Evolutionary conservation across 2,888 invertebrate genomes (phyloP).

Genomic region (Maniola hyperantus): DNA sequence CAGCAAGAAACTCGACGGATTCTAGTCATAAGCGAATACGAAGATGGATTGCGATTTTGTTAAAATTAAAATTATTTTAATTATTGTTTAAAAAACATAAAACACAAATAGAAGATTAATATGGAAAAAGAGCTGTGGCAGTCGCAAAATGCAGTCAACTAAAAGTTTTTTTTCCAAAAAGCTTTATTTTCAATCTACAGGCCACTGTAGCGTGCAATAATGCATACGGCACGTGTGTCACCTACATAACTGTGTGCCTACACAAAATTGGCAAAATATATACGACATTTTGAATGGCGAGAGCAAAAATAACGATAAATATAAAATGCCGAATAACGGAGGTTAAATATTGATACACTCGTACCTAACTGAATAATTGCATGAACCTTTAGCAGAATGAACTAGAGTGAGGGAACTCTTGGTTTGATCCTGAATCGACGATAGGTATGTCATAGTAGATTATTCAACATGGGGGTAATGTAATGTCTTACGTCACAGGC

Average conservation of each 20-base stretch:
- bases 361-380: too few relatives aligned
- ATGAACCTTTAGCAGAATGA: too few relatives aligned
- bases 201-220: constrained; percentile 30
- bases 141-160: constrained; percentile 21
- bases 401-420: too few relatives aligned
- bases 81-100: not conserved
- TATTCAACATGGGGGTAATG: too few relatives aligned
- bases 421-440: too few relatives aligned
- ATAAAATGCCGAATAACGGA: not conserved
- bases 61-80: too few relatives aligned
- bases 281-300: not conserved
- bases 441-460: too few relatives aligned
- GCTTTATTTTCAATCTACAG: constrained; percentile 33
- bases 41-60: too few relatives aligned
- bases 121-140: not conserved
- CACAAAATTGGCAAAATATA: constrained; percentile 17
- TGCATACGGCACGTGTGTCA: constrained; percentile 27
- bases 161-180: constrained; percentile 26
- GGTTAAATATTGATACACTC: not conserved
- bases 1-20: too few relatives aligned
- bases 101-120: not conserved
- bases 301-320: constrained; percentile 1
- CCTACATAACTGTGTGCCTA: constrained; percentile 28
- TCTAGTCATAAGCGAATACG: too few relatives aligned
- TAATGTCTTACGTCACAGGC: too few relatives aligned